Evolutionary conservation across 2,888 invertebrate species (phyloP), one percentile per base, ranked within the genome.

Genomic region (Phalangium opilio): DNA sequence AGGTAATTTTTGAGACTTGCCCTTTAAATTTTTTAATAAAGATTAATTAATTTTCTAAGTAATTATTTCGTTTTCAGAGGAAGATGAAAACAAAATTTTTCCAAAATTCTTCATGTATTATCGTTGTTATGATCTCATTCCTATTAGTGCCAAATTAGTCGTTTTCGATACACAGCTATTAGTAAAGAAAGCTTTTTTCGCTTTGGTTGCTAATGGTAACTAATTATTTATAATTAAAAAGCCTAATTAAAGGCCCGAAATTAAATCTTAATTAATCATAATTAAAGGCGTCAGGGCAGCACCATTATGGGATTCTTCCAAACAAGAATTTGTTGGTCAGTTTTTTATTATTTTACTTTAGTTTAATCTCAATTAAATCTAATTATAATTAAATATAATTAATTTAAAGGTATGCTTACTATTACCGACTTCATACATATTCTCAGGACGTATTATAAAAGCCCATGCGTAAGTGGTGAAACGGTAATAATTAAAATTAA

Each of bases 91-190:
- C 64, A 87, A 90, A 73, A 91, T 93, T 65, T 91, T 89, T 72
- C 89, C 90, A 61, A 93, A 93, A 70, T 98, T 98, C 76, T 96
- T 98, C 81, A 89, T 90, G 71, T 95, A 93, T 71, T 96, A 99
- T 77, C 93, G 91, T 71, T 96, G 96, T 70, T 98, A 98, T 73
- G 98, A 99, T 75, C 78, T 99, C 70, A 95, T 99, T 67, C 98
- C 98, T 52, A 95, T 93, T 51, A 95, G 95, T 62, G 93, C 95
- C 59, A 99, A 99, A 73, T 75, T 99, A 67, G 96, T 99, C 58
- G 93, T 99, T 52, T 98, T 99, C 70, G 98, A 99, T 73, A 98
- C 96, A 41, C 87, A 93, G 67, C 76, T 98, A 52, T 81, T 91
- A 58, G 68, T 68, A 59, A 90, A 93, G 72, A 95, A 95, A 70